Evolutionary conservation across 2,888 invertebrate species (phyloP).

Genomic region (Ethmia dodecea): DNA sequence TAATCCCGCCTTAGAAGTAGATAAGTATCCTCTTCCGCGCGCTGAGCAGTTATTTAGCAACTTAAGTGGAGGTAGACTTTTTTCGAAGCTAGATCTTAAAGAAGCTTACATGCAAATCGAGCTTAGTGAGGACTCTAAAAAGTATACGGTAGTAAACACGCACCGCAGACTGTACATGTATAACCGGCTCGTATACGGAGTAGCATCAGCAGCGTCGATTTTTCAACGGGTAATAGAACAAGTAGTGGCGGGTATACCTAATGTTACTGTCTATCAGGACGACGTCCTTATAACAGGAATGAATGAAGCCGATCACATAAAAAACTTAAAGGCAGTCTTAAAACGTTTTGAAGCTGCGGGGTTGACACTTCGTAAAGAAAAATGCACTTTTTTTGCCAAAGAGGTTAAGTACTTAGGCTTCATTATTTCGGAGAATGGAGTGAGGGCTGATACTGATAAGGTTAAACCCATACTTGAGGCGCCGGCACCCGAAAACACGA

Average conservation of each 20-base stretch:
- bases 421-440: constrained; percentile 3
- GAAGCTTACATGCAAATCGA: no score
- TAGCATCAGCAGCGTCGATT: constrained; percentile 4
- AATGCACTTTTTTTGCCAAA: constrained; percentile 8
- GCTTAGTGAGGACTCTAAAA: constrained; percentile 6
- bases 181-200: constrained; percentile 7
- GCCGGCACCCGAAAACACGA: constrained; percentile 3
- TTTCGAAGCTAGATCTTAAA: no score
- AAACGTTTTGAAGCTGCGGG: constrained; percentile 1
- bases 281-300: constrained; percentile 6
- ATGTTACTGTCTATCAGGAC: constrained; percentile 4
- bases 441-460: constrained; percentile 5
- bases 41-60: no score
- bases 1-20: no score
- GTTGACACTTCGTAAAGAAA: constrained; percentile 2
- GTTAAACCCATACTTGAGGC: constrained; percentile 4
- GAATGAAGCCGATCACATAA: neutral
- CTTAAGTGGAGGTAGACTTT: no score
- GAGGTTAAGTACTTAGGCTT: constrained; percentile 10
- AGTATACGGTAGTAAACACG: constrained; percentile 7
- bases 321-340: constrained; percentile 4
- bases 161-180: constrained; percentile 6
- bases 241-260: constrained; percentile 3
- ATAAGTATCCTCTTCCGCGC: no score
- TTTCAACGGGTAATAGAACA: constrained; percentile 8